Conservation (phyloP, 2,888 invertebrate species). For the Buathra laborator region DNA sequence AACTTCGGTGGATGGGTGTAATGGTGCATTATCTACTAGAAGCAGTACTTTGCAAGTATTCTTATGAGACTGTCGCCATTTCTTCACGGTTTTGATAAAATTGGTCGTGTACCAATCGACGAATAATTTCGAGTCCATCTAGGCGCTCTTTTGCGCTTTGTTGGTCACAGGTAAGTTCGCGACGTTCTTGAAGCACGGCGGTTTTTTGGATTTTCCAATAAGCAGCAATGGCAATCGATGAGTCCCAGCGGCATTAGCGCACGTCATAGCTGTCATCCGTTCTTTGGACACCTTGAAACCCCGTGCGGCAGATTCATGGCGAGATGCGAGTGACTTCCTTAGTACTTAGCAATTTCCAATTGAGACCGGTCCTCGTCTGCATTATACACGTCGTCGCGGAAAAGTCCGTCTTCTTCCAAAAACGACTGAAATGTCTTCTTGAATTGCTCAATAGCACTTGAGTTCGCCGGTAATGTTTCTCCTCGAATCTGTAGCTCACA, state of each 20-base stretch:
- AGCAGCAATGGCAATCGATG: slow-evolving; percentile 74
- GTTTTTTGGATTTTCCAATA: slow-evolving; percentile 76
- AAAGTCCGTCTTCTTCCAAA: slow-evolving; percentile 42
- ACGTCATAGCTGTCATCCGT: slow-evolving; percentile 74
- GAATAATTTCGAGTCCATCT: slow-evolving; percentile 74
- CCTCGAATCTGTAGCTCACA: slow-evolving; percentile 62
- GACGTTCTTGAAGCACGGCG: slow-evolving; percentile 73
- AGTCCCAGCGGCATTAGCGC: slow-evolving; percentile 75
- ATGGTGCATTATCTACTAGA: slow-evolving; percentile 68
- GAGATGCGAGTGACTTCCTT: slow-evolving; percentile 67
- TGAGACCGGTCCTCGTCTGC: slow-evolving; percentile 73
- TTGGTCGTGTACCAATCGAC: slow-evolving; percentile 70
- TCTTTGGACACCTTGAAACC: slow-evolving; percentile 74
- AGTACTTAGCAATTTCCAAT: slow-evolving; percentile 73
- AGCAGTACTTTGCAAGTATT: slow-evolving; percentile 65
- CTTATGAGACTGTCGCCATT: slow-evolving; percentile 22
- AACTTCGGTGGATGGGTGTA: slow-evolving; percentile 65
- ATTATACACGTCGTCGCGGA: slow-evolving; percentile 71
- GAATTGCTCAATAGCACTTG: slow-evolving; percentile 51
- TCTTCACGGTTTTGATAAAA: slow-evolving; percentile 69
- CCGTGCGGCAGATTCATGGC: slow-evolving; percentile 65
- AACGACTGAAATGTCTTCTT: slow-evolving; percentile 48
- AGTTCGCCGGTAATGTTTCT: slow-evolving; percentile 68
- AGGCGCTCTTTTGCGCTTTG: slow-evolving; percentile 70
- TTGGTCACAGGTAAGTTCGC: slow-evolving; percentile 67